Evolutionary conservation across 2,888 invertebrate genomes (phyloP).

Genomic region (Halocaridina rubra): DNA sequence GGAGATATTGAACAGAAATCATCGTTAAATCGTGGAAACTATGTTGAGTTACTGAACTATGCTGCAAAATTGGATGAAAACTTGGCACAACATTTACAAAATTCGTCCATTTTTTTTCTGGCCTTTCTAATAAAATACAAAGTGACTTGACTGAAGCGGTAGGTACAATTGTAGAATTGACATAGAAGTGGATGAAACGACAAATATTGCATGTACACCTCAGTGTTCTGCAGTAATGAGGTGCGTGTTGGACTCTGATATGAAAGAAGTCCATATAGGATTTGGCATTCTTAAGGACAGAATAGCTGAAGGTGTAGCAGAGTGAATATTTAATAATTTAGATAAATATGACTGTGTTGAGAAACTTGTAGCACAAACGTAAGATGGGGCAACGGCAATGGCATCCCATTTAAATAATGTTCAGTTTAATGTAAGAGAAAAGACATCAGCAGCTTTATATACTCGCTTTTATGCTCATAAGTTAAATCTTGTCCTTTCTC

Average conservation of each 20-base stretch:
- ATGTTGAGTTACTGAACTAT: slow-evolving; percentile 15
- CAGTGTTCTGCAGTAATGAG: too few species aligned
- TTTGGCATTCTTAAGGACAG: slow-evolving; percentile 5
- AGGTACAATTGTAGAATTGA: too few species aligned
- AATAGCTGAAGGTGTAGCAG: slow-evolving; percentile 8
- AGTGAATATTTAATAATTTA: slow-evolving; percentile 18
- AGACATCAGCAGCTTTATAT: not conserved
- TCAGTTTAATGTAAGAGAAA: not conserved
- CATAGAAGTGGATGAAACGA: too few species aligned
- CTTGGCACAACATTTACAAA: too few species aligned
- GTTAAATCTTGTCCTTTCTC: slow-evolving; percentile 4
- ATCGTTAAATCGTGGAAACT: slow-evolving; percentile 24
- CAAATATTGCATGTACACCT: too few species aligned
- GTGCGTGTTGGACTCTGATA: not conserved
- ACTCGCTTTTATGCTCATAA: slow-evolving; percentile 15
- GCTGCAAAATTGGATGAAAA: slow-evolving; percentile 10
- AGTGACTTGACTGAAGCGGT: too few species aligned
- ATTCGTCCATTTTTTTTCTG: too few species aligned
- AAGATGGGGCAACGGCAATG: not conserved
- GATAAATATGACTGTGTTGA: slow-evolving; percentile 6
- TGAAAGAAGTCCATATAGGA: slow-evolving; percentile 11
- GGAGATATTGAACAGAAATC: slow-evolving; percentile 18
- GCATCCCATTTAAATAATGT: slow-evolving; percentile 18
- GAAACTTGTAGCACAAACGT: not conserved
- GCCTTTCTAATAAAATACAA: slow-evolving; percentile 10